Evolutionary conservation across 92 coral and sea anemone genomes (phyloP).

Genomic region (Palythoa heliodiscus): DNA sequence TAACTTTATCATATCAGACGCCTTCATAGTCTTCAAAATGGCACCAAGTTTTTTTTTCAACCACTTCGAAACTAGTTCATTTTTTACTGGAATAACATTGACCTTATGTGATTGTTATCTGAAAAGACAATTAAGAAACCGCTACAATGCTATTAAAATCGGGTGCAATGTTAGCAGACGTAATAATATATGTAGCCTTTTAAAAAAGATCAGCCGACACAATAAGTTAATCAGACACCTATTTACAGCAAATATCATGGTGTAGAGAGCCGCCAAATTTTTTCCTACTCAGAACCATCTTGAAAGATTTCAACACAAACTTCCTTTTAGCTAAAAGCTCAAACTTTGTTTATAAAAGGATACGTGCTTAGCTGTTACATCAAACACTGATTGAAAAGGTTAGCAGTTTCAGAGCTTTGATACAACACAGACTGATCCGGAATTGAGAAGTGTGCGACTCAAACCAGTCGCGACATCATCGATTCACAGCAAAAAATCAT

Average conservation of each 20-base stretch:
- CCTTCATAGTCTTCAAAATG: background rate
- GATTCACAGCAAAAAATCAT: background rate
- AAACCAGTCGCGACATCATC: slow-evolving; percentile 4
- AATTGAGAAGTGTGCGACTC: background rate
- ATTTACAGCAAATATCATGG: background rate
- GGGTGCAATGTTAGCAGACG: background rate
- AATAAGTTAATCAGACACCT: background rate
- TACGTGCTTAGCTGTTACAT: background rate
- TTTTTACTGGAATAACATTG: background rate
- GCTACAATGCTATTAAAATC: background rate
- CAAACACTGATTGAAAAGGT: background rate
- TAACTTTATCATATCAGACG: background rate
- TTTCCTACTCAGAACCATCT: background rate
- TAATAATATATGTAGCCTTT: too few species aligned
- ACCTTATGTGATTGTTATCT: background rate
- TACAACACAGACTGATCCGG: background rate
- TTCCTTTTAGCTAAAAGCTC: background rate
- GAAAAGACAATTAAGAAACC: background rate
- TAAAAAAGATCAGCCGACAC: background rate
- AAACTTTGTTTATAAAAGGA: background rate
- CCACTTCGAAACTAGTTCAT: background rate
- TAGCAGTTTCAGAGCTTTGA: background rate
- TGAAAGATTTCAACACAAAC: background rate
- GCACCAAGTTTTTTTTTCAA: slow-evolving; percentile 9
- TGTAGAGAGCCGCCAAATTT: background rate